Evolutionary conservation across 2,888 invertebrate species (phyloP).

Genomic region (Drosophila longiperda): DNA sequence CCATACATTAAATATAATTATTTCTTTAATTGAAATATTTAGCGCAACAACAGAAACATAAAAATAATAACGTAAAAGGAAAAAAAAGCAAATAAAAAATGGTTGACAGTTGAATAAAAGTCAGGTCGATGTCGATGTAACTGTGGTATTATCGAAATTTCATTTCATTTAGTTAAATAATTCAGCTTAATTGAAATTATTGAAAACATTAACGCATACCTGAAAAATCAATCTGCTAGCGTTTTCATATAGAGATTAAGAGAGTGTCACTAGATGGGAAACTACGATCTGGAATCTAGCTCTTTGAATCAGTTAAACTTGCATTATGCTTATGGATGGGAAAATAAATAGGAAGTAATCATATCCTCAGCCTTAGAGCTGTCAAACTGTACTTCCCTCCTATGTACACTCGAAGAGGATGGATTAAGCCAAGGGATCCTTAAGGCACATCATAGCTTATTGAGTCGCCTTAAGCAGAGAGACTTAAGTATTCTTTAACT

Average conservation of each 20-base stretch:
- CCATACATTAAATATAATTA: slow-evolving; percentile 73
- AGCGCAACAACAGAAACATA: slow-evolving; percentile 44
- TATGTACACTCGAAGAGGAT: neutral
- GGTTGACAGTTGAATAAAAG: slow-evolving; percentile 65
- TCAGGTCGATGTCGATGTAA: slow-evolving; percentile 55
- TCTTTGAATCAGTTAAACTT: neutral
- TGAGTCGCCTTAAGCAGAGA: neutral
- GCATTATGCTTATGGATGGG: neutral
- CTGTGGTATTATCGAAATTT: slow-evolving; percentile 43
- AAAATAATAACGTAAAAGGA: neutral
- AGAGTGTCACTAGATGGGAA: neutral
- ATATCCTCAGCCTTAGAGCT: neutral
- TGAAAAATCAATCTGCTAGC: slow-evolving; percentile 27
- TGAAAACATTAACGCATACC: slow-evolving; percentile 50
- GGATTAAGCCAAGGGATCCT: neutral
- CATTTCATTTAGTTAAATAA: slow-evolving; percentile 49
- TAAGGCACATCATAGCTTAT: neutral
- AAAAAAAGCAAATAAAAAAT: slow-evolving; percentile 17
- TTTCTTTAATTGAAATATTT: slow-evolving; percentile 80
- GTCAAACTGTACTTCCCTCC: neutral
- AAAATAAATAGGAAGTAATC: neutral
- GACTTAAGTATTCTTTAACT: neutral
- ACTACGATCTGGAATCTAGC: neutral
- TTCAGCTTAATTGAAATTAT: slow-evolving; percentile 72
- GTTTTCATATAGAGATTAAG: slow-evolving; percentile 7